Evolutionary conservation across 53 echinoderm and acorn worm genomes (phyloP), one percentile per base, ranked within the genome.

Genomic region (Temnopleurus reevesii): DNA sequence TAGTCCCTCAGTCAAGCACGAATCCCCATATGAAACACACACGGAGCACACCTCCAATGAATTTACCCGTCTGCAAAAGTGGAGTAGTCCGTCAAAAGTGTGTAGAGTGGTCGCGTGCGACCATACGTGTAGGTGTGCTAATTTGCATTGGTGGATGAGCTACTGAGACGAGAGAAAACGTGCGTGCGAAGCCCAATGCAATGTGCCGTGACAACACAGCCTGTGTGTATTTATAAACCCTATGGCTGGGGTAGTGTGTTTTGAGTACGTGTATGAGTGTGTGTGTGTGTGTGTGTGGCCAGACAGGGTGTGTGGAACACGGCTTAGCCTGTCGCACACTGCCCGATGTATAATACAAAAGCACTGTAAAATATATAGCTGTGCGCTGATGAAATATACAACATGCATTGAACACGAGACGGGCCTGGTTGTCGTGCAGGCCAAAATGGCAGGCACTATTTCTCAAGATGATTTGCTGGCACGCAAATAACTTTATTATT

Each of bases 91-190:
- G 23, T 2, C 51, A 46, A 86, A 87, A 87, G 45, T 85, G 85
- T 87, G 88, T 66, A 27, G 57, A 18, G 23, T 65, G 33, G 18
- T n/a, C 65, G 71, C 71, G 88, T 87, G 88, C 71, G 60, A 87
- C 88, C 88, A 87, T 87, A 87, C 88, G 88, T 87, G 88, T 87
- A 87, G 88, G 71, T 87, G 88, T 87, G 88, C 71, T 66, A 87
- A 87, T 87, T 87, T 87, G 88, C 88, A 87, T 87, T 64, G 55
- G 36, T 49, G 49, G 10, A 49, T 49, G 49, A 81, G 55, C 26
- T 1, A 82, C n/a, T 19, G 35, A 36, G 66, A 27, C 36, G 36
- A 26, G 27, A 46, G 31, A 87, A 87, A 87, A 87, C 88, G 88
- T 87, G 88, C 88, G 35, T 66, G 65, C 30, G 21, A 49, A 51